phyloP scores from a whole-genome alignment of 2,113 vertebrate species.

The Gadus macrocephalus region DNA sequence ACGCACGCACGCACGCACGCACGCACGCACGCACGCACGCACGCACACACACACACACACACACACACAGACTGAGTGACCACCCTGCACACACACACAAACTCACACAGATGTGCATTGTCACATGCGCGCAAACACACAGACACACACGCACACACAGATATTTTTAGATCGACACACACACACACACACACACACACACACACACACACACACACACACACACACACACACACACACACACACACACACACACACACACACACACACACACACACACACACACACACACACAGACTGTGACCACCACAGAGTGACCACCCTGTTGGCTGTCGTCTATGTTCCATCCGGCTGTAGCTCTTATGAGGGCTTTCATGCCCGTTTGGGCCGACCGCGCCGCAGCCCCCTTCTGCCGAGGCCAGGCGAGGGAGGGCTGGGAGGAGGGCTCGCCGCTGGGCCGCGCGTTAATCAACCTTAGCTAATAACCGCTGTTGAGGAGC shows the following conservation, averaged over 20 bases:
- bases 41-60: background rate
- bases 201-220: background rate
- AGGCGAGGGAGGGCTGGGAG: conserved; percentile 2
- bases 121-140: conserved; percentile 1
- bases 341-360: conserved; percentile 56
- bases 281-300: background rate
- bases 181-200: background rate
- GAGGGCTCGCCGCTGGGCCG: conserved; percentile 3
- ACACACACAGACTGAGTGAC: background rate
- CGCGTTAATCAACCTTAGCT: conserved; percentile 42
- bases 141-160: conserved; percentile 6
- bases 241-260: background rate
- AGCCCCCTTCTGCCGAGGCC: conserved; percentile 41
- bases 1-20: too few relatives aligned
- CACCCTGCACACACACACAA: background rate
- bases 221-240: conserved; percentile 15
- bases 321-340: conserved; percentile 2
- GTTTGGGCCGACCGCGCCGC: conserved; percentile 23
- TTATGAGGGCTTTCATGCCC: conserved; percentile 41
- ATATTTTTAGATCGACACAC: conserved; percentile 1
- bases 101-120: background rate
- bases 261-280: background rate
- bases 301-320: background rate
- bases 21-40: too few relatives aligned
- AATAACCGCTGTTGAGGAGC: conserved; percentile 55